A percentile compares a stretch with the other conserved stretches of the same genome.
Evolutionary conservation across 2,888 invertebrate species (phyloP).

Genomic region (Holacanthella duospinosa): DNA sequence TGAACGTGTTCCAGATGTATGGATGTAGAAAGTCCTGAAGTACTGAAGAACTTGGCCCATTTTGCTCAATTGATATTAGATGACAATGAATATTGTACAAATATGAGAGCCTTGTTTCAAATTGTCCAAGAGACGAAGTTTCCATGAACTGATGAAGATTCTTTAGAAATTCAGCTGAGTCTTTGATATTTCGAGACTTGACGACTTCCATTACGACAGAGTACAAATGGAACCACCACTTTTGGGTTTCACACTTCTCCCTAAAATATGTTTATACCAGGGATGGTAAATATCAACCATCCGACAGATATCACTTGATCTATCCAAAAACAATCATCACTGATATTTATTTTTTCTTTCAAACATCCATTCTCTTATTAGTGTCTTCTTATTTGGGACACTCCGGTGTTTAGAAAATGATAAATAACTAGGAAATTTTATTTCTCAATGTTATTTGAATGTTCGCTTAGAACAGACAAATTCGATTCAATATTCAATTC

Average conservation of each 20-base stretch:
- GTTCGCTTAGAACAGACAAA: too few relatives aligned
- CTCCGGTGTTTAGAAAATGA: neutral
- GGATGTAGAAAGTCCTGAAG: conserved; percentile 17
- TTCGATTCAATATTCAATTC: too few relatives aligned
- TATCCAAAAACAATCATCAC: too few relatives aligned
- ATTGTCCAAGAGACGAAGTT: conserved; percentile 73
- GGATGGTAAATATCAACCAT: too few relatives aligned
- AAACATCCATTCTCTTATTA: too few relatives aligned
- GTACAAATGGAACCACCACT: conserved; percentile 88
- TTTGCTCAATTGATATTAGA: conserved; percentile 50
- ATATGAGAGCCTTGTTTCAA: conserved; percentile 62
- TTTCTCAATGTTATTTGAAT: too few relatives aligned
- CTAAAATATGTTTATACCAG: too few relatives aligned
- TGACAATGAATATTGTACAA: conserved; percentile 74
- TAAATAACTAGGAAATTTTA: too few relatives aligned
- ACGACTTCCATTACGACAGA: conserved; percentile 40
- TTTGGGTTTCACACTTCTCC: conserved; percentile 57
- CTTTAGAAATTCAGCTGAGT: conserved; percentile 44
- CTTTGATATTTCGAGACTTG: conserved; percentile 20
- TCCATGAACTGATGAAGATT: conserved; percentile 73
- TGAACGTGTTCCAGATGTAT: conserved; percentile 64
- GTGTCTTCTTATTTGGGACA: neutral
- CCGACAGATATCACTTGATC: too few relatives aligned
- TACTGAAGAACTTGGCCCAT: neutral
- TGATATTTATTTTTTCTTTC: too few relatives aligned